Conservation (phyloP, 1,140 invertebrate genomes). For the Palaemon carinicauda region DNA sequence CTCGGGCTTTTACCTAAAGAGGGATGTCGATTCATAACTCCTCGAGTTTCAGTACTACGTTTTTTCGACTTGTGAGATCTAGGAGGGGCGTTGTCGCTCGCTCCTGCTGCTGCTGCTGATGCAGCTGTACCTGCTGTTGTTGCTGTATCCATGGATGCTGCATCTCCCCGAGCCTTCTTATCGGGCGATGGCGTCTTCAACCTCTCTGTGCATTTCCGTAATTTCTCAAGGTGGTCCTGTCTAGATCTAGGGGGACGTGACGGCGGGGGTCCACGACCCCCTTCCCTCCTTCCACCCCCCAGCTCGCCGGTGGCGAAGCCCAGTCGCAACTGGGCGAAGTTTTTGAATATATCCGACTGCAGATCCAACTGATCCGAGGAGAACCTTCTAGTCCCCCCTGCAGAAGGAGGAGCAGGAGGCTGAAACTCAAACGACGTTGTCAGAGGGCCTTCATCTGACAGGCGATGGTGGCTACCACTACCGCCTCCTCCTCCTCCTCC, state of each 20-base stretch:
- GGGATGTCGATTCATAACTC: constrained; percentile 6
- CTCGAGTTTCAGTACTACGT: constrained; percentile 12
- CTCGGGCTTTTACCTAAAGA: constrained; percentile 43
- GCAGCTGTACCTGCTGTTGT: not conserved
- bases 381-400: not conserved
- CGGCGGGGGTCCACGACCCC: constrained; percentile 47
- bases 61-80: not conserved
- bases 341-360: constrained; percentile 26
- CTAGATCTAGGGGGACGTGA: constrained; percentile 54
- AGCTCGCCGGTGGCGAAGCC: constrained; percentile 46
- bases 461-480: constrained; percentile 11
- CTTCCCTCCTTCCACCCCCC: constrained; percentile 57
- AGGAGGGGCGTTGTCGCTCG: not conserved
- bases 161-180: constrained; percentile 30
- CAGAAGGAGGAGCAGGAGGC: too few species aligned
- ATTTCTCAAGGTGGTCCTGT: constrained; percentile 49
- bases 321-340: constrained; percentile 53
- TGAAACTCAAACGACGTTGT: constrained; percentile 10
- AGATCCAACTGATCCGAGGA: constrained; percentile 5
- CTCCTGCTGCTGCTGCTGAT: not conserved
- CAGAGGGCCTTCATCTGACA: constrained; percentile 33
- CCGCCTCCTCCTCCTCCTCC: too few species aligned
- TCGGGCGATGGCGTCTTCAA: constrained; percentile 33
- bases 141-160: constrained; percentile 13
- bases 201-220: constrained; percentile 48